Evolutionary conservation across 2,888 invertebrate species (phyloP).

Genomic region (Torymus aiolomorphi): DNA sequence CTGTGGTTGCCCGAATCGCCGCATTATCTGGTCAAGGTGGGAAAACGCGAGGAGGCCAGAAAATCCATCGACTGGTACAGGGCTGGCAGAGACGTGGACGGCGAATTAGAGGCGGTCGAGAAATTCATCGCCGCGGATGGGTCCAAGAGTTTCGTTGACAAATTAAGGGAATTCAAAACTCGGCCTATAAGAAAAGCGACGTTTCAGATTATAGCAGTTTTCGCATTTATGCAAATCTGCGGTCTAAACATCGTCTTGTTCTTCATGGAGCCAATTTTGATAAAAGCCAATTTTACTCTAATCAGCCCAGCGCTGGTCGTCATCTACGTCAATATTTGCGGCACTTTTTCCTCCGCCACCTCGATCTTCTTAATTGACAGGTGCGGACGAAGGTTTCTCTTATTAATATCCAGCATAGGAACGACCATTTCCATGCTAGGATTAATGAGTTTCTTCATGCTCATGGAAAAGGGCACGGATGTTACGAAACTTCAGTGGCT

Average conservation of each 20-base stretch:
- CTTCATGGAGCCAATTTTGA: constrained; percentile 70
- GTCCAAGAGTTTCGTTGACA: constrained; percentile 16
- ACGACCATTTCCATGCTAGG: constrained; percentile 58
- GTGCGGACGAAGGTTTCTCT: constrained; percentile 66
- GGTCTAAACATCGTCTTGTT: constrained; percentile 67
- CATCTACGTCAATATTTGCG: constrained; percentile 63
- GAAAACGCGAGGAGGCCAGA: constrained; percentile 23
- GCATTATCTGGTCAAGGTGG: constrained; percentile 59
- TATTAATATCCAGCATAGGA: constrained; percentile 65
- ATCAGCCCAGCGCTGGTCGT: constrained; percentile 65
- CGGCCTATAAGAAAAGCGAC: constrained; percentile 60
- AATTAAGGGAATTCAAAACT: constrained; percentile 31
- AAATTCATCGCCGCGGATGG: constrained; percentile 25
- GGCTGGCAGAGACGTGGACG: constrained; percentile 38
- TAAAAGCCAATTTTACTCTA: constrained; percentile 61
- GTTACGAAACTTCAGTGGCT: constrained; percentile 34
- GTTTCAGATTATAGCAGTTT: constrained; percentile 62
- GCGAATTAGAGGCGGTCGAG: constrained; percentile 41
- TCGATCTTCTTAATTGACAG: constrained; percentile 67
- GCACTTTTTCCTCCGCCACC: constrained; percentile 61
- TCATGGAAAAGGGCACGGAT: constrained; percentile 41
- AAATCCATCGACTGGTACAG: constrained; percentile 52
- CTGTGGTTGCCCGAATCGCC: constrained; percentile 69
- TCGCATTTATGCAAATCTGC: constrained; percentile 66
- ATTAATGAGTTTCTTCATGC: constrained; percentile 57